Conservation (phyloP, 1,140 invertebrate species). For the Papilio glaucus region DNA sequence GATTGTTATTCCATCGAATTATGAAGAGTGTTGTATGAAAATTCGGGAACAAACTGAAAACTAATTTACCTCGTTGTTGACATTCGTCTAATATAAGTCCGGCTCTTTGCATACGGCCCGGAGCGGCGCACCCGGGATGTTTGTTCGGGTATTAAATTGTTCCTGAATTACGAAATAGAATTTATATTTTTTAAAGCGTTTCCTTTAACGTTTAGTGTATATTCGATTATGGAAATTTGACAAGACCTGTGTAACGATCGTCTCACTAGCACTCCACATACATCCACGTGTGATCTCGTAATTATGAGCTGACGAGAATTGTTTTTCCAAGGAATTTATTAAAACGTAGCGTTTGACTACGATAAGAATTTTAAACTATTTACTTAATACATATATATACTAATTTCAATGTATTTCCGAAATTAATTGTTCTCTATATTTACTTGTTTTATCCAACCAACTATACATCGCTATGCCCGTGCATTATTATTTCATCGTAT, state of each 20-base stretch:
- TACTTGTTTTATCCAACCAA: too few relatives aligned
- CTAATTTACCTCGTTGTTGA: slow-evolving; percentile 44
- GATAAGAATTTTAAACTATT: too few relatives aligned
- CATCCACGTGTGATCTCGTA: too few relatives aligned
- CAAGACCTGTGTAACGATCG: too few relatives aligned
- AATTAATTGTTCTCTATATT: too few relatives aligned
- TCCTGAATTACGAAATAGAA: slow-evolving; percentile 22
- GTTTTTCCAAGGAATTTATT: too few relatives aligned
- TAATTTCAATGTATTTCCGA: too few relatives aligned
- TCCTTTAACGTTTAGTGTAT: background rate
- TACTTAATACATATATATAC: too few relatives aligned
- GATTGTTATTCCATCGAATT: slow-evolving; percentile 53
- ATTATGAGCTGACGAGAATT: too few relatives aligned
- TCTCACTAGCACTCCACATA: too few relatives aligned
- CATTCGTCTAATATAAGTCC: slow-evolving; percentile 35
- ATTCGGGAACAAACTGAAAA: slow-evolving; percentile 41
- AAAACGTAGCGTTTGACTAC: too few relatives aligned
- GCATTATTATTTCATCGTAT: background rate
- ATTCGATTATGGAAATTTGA: background rate
- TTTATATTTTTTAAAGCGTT: slow-evolving; percentile 22
- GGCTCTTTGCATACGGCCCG: background rate
- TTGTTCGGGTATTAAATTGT: slow-evolving; percentile 34
- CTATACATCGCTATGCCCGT: background rate
- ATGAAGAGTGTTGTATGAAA: slow-evolving; percentile 41
- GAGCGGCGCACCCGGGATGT: background rate